Evolutionary conservation across 2,797 vertebrate species (phyloP), one percentile per base, ranked within the genome.

Genomic region (Lophotriccus pileatus): DNA sequence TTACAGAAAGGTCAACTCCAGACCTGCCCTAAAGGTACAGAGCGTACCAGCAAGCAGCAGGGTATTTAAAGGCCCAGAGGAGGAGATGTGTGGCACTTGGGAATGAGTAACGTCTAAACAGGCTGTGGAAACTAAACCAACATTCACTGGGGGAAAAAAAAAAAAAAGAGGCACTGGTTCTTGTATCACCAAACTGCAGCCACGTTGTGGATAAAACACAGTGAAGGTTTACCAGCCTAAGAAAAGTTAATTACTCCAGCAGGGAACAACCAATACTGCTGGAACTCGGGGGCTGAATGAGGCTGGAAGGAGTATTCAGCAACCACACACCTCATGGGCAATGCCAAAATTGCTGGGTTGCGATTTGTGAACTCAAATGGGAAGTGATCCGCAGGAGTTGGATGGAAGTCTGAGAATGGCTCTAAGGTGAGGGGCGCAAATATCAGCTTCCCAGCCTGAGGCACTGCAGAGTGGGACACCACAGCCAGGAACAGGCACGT

Each of bases 251-350:
- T 10, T n/a, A 28, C 28, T 63, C 25, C 37, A 27, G 30, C 21
- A 37, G 84, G 59, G 43, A 88, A 56, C 56, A 52, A 69, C 24
- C 5, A 14, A 17, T 16, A 9, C 21, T 13, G 22, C 28, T 47
- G 50, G 76, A 62, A 83, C 14, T 28, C 39, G 52, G 41, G 19
- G 34, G 37, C 28, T 59, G 74, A 76, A 83, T 0, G 2, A 89
- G 60, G 46, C 32, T 62, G 66, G 32, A 70, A 77, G 55, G 34
- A 67, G 47, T 2, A n/a, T 36, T 66, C 0, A 0, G 50, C 60
- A 69, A 16, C 32, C 0, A 0, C 0, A 0, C 17, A 52, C 28
- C 30, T 43, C 36, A 23, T 16, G 30, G 66, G 39, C 0, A 0
- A 0, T 39, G 39, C 39, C 58, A 73, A 21, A 76, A 75, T 25